Conservation (phyloP, 2,888 invertebrate genomes). For the Drosophila differens region DNA sequence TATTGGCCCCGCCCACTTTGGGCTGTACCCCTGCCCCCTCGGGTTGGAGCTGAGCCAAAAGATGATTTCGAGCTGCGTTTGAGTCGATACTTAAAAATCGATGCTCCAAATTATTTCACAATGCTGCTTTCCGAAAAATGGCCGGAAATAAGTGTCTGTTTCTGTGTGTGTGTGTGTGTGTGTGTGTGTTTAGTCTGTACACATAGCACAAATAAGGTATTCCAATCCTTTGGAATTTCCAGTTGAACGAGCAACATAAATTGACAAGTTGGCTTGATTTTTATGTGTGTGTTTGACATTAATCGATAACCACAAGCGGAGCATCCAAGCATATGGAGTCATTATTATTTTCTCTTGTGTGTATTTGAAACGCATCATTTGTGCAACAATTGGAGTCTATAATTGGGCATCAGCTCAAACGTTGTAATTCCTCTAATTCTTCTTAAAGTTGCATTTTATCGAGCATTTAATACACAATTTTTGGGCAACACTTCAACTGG, state of each 20-base stretch:
- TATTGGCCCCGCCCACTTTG: not conserved
- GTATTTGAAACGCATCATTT: not conserved
- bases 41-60: constrained; percentile 13
- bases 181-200: constrained; percentile 8
- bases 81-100: constrained; percentile 53
- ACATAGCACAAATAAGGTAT: constrained; percentile 26
- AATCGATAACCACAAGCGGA: not conserved
- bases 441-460: not conserved
- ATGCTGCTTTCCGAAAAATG: constrained; percentile 38
- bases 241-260: constrained; percentile 26
- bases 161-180: not conserved
- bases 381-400: not conserved
- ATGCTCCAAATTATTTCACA: constrained; percentile 58
- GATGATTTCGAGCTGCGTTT: constrained; percentile 43
- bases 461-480: not conserved
- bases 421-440: not conserved
- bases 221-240: constrained; percentile 29
- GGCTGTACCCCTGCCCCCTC: not conserved
- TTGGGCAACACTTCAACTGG: not conserved
- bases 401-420: not conserved
- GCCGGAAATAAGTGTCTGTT: constrained; percentile 28
- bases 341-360: not conserved
- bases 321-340: not conserved
- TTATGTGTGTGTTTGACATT: not conserved
- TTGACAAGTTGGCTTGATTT: constrained; percentile 16